Base-by-base conservation (phyloP, 2,113 vertebrate genomes). In the Elaphurus davidianus region DNA sequence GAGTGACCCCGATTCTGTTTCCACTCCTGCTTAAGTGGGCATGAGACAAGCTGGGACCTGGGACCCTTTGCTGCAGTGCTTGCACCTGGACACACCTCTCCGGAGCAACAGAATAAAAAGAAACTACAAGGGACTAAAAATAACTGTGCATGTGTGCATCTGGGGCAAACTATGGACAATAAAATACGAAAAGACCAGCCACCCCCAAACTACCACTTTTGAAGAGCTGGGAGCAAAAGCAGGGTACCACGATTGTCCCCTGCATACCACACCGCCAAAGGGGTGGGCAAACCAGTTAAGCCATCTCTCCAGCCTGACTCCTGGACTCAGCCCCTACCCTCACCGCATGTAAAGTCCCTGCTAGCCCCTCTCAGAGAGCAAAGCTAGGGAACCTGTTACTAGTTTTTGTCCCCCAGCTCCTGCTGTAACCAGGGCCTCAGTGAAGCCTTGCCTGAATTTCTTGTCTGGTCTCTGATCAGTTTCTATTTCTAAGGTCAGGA, bases 21-120 rank as follows among this genome's bases (percentile, higher is more conserved):
- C 98, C 95, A 50, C 91, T 85, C 97, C 98, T 98, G 97, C 87
- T 91, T 93, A 94, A 96, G 94, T 97, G 90, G 93, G 92, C 33
- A 7, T 7, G 78, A 52, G 28, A 33, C 30, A 33, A 30, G 30
- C 47, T 52, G 78, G 30, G 47, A 33, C 16, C 78, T 50, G 28
- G 45, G 45, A 21, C 16, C 78, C 47, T 81, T 33, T 50, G 47
- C 47, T 21, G 5, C 16, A 21, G 16, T 81, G 78, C 28, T 33
- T 81, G 5, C 0, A 1, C 30, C 28, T 81, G 47, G 28, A n/a
- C 78, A 21, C 30, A 33, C 16, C 16, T 52, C 45, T 81, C 47
- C 30, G 33, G 1, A 33, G 78, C 45, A 15, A 79, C 10, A 50
- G 19, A 81, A 33, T 50, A 50, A 5, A 81, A 81, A 33, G 16